Conservation (phyloP, 2,888 invertebrate species). For the Frankliniella fusca region DNA sequence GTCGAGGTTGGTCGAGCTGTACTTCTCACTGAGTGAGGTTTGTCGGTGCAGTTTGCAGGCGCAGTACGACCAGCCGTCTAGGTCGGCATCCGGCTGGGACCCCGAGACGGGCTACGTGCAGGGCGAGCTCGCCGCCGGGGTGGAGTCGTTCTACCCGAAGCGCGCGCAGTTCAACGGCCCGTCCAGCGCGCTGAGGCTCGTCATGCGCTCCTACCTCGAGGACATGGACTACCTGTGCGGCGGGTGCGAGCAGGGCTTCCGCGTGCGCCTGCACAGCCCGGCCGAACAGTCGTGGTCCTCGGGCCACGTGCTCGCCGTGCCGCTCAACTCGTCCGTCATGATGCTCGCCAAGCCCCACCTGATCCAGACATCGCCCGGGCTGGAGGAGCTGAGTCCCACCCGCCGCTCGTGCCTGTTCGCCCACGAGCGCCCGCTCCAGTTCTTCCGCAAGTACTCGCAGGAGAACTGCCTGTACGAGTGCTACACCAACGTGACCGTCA, state of each 20-base stretch:
- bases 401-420: conserved; percentile 62
- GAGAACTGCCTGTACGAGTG: conserved; percentile 71
- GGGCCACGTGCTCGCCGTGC: conserved; percentile 66
- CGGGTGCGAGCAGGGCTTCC: conserved; percentile 70
- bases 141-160: background rate
- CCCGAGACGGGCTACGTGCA: background rate
- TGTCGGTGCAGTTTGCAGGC: background rate
- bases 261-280: conserved; percentile 61
- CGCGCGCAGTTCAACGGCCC: conserved; percentile 53
- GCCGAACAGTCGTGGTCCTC: conserved; percentile 63
- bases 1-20: background rate
- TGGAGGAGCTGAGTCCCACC: conserved; percentile 59
- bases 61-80: background rate
- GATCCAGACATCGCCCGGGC: conserved; percentile 66
- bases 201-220: conserved; percentile 55
- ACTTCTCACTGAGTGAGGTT: background rate
- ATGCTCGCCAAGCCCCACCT: conserved; percentile 70
- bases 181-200: conserved; percentile 60
- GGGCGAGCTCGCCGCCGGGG: background rate
- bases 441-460: conserved; percentile 66
- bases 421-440: conserved; percentile 59
- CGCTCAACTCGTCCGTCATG: conserved; percentile 65
- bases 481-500: conserved; percentile 61
- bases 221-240: conserved; percentile 67
- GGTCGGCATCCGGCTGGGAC: background rate